Base-by-base conservation (phyloP, 2,888 invertebrate species). In the Herminia tarsipennalis region DNA sequence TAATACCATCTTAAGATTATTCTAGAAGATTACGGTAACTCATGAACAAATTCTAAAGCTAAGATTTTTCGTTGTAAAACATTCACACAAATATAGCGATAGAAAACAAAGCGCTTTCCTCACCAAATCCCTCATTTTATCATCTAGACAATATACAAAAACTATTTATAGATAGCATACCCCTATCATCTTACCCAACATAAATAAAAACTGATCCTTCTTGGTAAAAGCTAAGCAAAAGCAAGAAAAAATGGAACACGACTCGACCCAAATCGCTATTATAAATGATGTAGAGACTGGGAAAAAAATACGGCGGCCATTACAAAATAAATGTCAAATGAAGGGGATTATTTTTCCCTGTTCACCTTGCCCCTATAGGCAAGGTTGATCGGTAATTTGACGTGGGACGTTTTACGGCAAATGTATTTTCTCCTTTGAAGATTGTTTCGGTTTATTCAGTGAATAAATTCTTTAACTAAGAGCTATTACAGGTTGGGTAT, bases 241-340 rank as follows among this genome's bases (percentile, higher is more conserved):
- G 27, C 24, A 39, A 21, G 16, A 30, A 24, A 40, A 43, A 56
- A 70, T 67, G 64, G 59, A n/a, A n/a, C n/a, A n/a, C n/a, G n/a
- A n/a, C n/a, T n/a, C n/a, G n/a, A n/a, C n/a, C n/a, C n/a, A n/a
- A n/a, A n/a, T n/a, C n/a, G n/a, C n/a, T n/a, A n/a, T n/a, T n/a
- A n/a, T n/a, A n/a, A n/a, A n/a, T n/a, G n/a, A 56, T 44, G 45
- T 39, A 40, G 14, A 28, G 37, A 27, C 37, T 40, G 6, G 2
- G 27, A 39, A 56, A 56, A 49, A 56, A 65, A 63, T 58, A n/a
- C n/a, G n/a, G n/a, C n/a, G n/a, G n/a, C 54, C 41, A 40, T 63
- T 53, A 43, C 51, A 46, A 68, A 67, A 68, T 61, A 63, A 65
- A 68, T 58, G 67, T 67, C 58, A 58, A 60, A 64, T 54, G 50